Evolutionary conservation across 2,113 vertebrate species (phyloP).

Genomic region (Cheirogaleus medius): DNA sequence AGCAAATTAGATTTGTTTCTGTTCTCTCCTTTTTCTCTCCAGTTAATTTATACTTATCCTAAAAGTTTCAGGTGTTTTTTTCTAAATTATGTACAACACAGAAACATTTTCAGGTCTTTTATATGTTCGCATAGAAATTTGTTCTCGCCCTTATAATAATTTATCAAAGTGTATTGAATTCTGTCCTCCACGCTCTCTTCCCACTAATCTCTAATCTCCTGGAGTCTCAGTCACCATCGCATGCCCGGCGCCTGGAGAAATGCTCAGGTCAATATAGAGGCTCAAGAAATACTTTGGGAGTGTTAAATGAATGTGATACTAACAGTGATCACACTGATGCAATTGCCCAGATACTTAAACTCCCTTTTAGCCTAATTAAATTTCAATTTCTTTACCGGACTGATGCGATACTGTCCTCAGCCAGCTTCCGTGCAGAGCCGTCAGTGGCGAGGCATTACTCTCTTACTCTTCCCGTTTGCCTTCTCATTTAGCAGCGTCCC

Average conservation of each 20-base stretch:
- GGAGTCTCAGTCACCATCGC: background rate
- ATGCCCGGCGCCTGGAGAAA: background rate
- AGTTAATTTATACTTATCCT: background rate
- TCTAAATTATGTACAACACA: background rate
- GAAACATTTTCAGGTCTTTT: background rate
- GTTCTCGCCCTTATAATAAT: background rate
- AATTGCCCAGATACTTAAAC: background rate
- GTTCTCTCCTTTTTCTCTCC: background rate
- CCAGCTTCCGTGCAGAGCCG: fast-evolving
- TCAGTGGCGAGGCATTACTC: fast-evolving
- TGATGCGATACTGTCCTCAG: fast-evolving
- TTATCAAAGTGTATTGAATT: background rate
- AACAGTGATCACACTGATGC: fast-evolving
- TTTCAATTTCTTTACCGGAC: background rate
- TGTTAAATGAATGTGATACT: background rate
- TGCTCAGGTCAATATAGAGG: background rate
- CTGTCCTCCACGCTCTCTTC: background rate
- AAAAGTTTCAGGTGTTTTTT: background rate
- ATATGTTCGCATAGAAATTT: background rate
- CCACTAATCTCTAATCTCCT: background rate
- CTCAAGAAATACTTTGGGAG: background rate
- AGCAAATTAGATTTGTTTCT: background rate
- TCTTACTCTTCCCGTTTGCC: background rate
- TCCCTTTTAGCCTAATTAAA: background rate
- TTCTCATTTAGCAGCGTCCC: background rate